phyloP scores from a whole-genome alignment of 2,888 invertebrate genomes.

The Drosophila rellima region DNA sequence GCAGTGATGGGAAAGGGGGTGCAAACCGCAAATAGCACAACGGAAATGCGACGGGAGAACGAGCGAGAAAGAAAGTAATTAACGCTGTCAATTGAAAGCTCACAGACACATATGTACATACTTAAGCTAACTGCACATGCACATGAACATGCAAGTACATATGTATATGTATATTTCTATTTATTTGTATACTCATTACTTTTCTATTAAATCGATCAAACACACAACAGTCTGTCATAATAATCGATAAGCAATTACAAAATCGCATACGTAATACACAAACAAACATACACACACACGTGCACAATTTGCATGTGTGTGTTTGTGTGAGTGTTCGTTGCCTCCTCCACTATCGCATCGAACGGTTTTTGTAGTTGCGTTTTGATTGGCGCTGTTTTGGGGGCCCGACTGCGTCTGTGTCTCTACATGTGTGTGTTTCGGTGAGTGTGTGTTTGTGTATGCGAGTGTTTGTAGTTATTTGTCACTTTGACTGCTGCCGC shows the following conservation, averaged over 20 bases:
- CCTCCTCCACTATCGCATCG: constrained; percentile 36
- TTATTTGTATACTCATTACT: constrained; percentile 17
- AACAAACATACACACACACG: constrained; percentile 2
- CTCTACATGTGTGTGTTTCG: neutral
- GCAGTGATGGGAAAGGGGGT: neutral
- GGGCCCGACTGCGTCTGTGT: constrained; percentile 44
- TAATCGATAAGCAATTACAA: constrained; percentile 41
- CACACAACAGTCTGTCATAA: constrained; percentile 10
- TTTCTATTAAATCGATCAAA: constrained; percentile 56
- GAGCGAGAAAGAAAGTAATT: constrained; percentile 8
- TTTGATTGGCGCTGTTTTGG: constrained; percentile 61
- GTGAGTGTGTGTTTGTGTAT: constrained; percentile 4
- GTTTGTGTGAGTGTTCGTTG: constrained; percentile 1
- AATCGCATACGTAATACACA: constrained; percentile 21
- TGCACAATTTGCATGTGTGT: neutral
- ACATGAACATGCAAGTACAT: no score
- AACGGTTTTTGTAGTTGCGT: constrained; percentile 24
- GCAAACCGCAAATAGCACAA: constrained; percentile 15
- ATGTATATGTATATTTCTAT: neutral
- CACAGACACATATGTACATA: neutral
- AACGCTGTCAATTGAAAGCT: constrained; percentile 10
- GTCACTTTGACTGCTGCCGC: constrained; percentile 19
- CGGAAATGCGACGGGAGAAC: constrained; percentile 10
- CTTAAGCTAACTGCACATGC: neutral
- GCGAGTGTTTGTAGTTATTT: constrained; percentile 12